A percentile compares a stretch with the other conserved stretches of the same genome.
phyloP scores from a whole-genome alignment of 2,888 invertebrate species.

The Parthenolecanium corni region DNA sequence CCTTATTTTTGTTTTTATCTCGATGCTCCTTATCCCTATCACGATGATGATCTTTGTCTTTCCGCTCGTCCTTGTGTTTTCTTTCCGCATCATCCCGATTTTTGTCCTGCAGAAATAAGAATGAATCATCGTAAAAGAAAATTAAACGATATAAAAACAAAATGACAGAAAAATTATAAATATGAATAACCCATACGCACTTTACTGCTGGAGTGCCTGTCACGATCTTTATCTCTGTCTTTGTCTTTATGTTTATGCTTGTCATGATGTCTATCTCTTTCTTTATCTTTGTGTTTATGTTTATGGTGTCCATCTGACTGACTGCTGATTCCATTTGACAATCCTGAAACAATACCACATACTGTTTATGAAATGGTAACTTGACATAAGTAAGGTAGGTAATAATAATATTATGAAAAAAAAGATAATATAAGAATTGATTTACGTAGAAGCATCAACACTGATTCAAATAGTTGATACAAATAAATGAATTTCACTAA shows the following conservation, averaged over 20 bases:
- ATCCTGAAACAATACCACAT: no score
- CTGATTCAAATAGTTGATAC: no score
- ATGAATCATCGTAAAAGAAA: background rate
- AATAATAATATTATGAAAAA: no score
- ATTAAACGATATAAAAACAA: background rate
- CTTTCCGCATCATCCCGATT: constrained; percentile 30
- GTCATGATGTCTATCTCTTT: constrained; percentile 42
- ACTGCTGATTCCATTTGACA: constrained; percentile 36
- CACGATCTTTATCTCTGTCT: constrained; percentile 40
- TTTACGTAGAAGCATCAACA: no score
- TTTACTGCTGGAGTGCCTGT: constrained; percentile 30
- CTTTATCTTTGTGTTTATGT: constrained; percentile 43
- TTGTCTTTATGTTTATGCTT: constrained; percentile 42
- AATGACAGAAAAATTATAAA: constrained; percentile 15
- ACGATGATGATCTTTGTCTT: constrained; percentile 39
- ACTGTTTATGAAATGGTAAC: constrained; percentile 7
- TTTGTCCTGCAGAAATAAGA: constrained; percentile 33
- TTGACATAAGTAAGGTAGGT: no score
- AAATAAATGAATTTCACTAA: no score
- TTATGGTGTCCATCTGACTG: constrained; percentile 40
- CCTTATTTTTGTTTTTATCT: constrained; percentile 33
- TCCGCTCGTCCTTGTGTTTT: constrained; percentile 31
- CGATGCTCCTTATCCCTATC: constrained; percentile 32
- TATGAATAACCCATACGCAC: background rate
- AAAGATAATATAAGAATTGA: no score